Percentiles rank a stretch among this genome's conserved stretches.
Conservation (phyloP, 2,113 vertebrate species). For the Clinocottus analis region DNA sequence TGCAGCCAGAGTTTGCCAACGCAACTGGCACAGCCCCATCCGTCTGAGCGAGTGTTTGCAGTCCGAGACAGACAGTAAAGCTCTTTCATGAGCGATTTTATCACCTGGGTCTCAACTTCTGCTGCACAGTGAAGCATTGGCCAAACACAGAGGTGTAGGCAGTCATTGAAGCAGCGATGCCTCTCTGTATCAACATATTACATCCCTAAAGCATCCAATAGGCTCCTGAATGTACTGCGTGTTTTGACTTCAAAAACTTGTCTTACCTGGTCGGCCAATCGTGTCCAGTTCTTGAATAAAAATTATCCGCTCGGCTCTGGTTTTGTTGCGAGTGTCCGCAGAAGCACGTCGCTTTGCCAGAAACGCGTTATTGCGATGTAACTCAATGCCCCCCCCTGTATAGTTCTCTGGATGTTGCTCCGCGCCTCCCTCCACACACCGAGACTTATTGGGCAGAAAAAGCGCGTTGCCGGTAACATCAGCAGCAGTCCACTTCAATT, state of each 20-base stretch:
- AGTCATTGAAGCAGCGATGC: neutral
- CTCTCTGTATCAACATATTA: neutral
- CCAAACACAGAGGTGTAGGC: neutral
- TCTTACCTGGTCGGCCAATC: constrained; percentile 58
- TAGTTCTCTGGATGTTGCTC: constrained; percentile 54
- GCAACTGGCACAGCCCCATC: neutral
- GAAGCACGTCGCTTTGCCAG: constrained; percentile 33
- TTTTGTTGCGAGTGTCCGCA: constrained; percentile 13
- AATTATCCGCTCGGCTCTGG: constrained; percentile 22
- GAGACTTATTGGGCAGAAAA: constrained; percentile 40
- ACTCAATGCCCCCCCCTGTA: constrained; percentile 50
- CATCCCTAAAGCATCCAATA: neutral
- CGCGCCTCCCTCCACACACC: constrained; percentile 31
- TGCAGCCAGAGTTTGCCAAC: constrained; percentile 29
- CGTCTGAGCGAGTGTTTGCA: neutral
- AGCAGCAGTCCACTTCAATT: constrained; percentile 52
- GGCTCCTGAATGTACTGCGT: neutral
- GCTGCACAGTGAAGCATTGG: neutral
- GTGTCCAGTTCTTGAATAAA: constrained; percentile 13
- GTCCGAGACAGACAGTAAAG: neutral
- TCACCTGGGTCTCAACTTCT: constrained; percentile 47
- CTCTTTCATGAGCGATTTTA: neutral
- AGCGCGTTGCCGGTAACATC: constrained; percentile 42
- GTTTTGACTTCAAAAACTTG: constrained; percentile 26
- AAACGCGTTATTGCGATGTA: constrained; percentile 51